A percentile compares a stretch with the other conserved stretches of the same genome.
Conservation (phyloP, 2,888 invertebrate species). For the Cordilura impudica region DNA sequence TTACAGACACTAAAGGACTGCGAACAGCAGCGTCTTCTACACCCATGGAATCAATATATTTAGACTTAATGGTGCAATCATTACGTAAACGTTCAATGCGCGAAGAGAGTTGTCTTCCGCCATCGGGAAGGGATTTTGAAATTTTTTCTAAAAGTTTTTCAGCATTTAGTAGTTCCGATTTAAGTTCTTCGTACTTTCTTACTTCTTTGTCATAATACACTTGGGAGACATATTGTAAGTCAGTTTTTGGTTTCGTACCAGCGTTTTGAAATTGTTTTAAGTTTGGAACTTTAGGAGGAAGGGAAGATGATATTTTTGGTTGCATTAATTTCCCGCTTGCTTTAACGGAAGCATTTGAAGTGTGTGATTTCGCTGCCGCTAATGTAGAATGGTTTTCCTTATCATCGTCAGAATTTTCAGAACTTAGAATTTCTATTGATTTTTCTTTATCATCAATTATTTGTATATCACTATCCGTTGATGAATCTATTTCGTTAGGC, state of each 20-base stretch:
- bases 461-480: slow-evolving; percentile 68
- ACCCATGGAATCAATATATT: slow-evolving; percentile 79
- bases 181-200: slow-evolving; percentile 78
- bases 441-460: slow-evolving; percentile 67
- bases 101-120: slow-evolving; percentile 80
- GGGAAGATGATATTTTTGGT: slow-evolving; percentile 67
- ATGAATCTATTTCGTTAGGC: slow-evolving; percentile 37
- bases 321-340: slow-evolving; percentile 63
- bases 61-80: slow-evolving; percentile 78
- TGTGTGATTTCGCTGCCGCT: slow-evolving; percentile 31
- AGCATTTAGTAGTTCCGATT: slow-evolving; percentile 77
- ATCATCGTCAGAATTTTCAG: slow-evolving; percentile 59
- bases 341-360: neutral
- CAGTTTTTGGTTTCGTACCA: neutral
- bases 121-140: slow-evolving; percentile 80
- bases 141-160: slow-evolving; percentile 70
- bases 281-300: neutral
- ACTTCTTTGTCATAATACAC: slow-evolving; percentile 78
- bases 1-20: neutral
- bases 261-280: slow-evolving; percentile 22
- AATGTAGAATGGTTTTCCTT: slow-evolving; percentile 58
- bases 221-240: slow-evolving; percentile 65
- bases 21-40: slow-evolving; percentile 72
- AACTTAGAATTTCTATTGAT: slow-evolving; percentile 70
- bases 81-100: slow-evolving; percentile 78